Conservation (phyloP, 2,888 invertebrate genomes). For the Folsomia manolachei region DNA sequence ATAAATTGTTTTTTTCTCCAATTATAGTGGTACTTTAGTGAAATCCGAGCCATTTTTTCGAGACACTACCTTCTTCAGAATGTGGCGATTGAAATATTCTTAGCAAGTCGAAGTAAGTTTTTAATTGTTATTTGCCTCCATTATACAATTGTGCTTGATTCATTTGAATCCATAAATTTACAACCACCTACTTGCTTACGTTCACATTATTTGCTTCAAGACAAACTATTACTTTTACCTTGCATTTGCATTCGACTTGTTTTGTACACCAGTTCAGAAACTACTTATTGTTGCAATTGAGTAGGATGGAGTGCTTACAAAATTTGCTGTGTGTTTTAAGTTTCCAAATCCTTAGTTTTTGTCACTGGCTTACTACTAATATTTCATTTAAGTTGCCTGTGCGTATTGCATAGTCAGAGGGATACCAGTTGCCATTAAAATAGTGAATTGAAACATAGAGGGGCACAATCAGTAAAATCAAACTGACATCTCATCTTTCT, state of each 20-base stretch:
- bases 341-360: neutral
- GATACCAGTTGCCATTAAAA: constrained; percentile 11
- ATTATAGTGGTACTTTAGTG: constrained; percentile 99
- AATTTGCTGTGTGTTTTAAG: neutral
- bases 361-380: too few species aligned
- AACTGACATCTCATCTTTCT: constrained; percentile 18
- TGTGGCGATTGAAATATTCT: constrained; percentile 95
- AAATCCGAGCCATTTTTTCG: constrained; percentile 97
- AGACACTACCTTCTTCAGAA: constrained; percentile 94
- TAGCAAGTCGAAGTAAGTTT: constrained; percentile 91
- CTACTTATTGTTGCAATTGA: neutral
- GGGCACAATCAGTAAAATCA: constrained; percentile 1
- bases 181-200: too few species aligned
- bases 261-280: neutral
- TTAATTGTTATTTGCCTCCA: neutral
- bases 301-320: too few species aligned
- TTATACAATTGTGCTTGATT: too few species aligned
- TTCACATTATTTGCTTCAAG: too few species aligned
- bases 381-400: neutral
- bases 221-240: too few species aligned
- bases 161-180: too few species aligned
- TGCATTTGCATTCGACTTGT: neutral
- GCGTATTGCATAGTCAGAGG: too few species aligned
- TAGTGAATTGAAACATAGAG: constrained; percentile 10
- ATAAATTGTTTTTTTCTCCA: too few species aligned